Evolutionary conservation across 2,888 invertebrate genomes (phyloP).

Genomic region (Lucinisca nassula): DNA sequence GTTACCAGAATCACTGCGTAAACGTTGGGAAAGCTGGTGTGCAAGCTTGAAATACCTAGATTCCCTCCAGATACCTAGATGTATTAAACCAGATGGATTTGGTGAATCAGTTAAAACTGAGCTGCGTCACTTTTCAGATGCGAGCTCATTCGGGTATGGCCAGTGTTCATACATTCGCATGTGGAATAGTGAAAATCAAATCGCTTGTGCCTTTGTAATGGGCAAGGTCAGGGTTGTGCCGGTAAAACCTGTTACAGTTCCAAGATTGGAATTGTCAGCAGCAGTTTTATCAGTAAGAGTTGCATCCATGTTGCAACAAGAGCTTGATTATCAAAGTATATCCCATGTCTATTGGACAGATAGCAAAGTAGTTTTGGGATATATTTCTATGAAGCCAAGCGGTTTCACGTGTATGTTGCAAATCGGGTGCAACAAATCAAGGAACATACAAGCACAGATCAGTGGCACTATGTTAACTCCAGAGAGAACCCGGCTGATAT

Average conservation of each 20-base stretch:
- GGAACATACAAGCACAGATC: no score
- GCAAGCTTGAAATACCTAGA: neutral
- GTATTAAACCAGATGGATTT: conserved; percentile 1
- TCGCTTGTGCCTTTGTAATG: conserved; percentile 63
- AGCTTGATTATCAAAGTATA: neutral
- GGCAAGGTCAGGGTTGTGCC: conserved; percentile 68
- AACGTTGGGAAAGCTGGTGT: conserved; percentile 44
- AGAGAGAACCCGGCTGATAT: no score
- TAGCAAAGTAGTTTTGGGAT: conserved; percentile 66
- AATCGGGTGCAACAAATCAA: conserved; percentile 73
- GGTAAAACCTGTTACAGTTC: conserved; percentile 42
- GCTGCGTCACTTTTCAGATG: conserved; percentile 40
- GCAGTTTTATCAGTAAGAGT: conserved; percentile 34
- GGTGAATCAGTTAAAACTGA: neutral
- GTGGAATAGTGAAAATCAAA: conserved; percentile 15
- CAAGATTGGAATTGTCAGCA: conserved; percentile 38
- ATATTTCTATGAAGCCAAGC: conserved; percentile 62
- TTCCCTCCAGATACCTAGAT: neutral
- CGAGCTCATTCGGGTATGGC: conserved; percentile 58
- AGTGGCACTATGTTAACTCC: no score
- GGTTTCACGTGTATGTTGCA: conserved; percentile 74
- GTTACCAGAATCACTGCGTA: conserved; percentile 35
- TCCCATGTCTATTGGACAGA: conserved; percentile 70
- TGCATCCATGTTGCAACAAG: neutral
- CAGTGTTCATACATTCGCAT: conserved; percentile 65